Conservation (phyloP, 2,113 vertebrate species). For the Hippocampus mohnikei region DNA sequence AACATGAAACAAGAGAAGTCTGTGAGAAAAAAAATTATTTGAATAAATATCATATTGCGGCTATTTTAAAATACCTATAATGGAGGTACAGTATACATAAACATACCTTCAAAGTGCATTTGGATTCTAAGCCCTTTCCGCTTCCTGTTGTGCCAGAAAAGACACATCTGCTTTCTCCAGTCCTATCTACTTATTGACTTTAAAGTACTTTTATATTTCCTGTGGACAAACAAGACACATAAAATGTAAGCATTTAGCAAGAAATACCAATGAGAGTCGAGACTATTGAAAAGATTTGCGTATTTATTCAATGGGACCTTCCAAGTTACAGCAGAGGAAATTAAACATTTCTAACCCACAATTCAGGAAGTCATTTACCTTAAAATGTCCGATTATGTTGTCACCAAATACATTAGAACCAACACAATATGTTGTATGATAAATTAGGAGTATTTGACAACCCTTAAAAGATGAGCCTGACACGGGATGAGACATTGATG, state of each 20-base stretch:
- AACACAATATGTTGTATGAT: constrained; percentile 6
- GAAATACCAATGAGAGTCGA: constrained; percentile 6
- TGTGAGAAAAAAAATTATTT: too few relatives aligned
- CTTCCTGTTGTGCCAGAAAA: too few relatives aligned
- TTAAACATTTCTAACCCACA: constrained; percentile 45
- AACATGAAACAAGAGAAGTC: too few relatives aligned
- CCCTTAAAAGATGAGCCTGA: constrained; percentile 1
- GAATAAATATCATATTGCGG: too few relatives aligned
- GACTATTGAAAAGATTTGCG: constrained; percentile 48
- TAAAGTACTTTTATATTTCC: constrained; percentile 3
- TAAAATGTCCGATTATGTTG: constrained; percentile 21
- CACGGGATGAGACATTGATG: constrained; percentile 11
- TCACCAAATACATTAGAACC: constrained; percentile 12
- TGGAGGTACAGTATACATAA: too few relatives aligned
- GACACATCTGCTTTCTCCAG: too few relatives aligned
- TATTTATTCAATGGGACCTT: constrained; percentile 61
- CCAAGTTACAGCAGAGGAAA: constrained; percentile 45
- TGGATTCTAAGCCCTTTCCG: too few relatives aligned
- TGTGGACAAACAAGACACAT: background rate
- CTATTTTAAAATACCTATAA: too few relatives aligned
- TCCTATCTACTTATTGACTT: background rate
- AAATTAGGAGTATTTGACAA: constrained; percentile 20
- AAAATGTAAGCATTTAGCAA: constrained; percentile 12
- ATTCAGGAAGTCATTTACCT: constrained; percentile 21
- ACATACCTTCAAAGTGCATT: too few relatives aligned